Evolutionary conservation across 2,113 vertebrate species (phyloP), one percentile per base, ranked within the genome.

Genomic region (Oreochromis aureus): DNA sequence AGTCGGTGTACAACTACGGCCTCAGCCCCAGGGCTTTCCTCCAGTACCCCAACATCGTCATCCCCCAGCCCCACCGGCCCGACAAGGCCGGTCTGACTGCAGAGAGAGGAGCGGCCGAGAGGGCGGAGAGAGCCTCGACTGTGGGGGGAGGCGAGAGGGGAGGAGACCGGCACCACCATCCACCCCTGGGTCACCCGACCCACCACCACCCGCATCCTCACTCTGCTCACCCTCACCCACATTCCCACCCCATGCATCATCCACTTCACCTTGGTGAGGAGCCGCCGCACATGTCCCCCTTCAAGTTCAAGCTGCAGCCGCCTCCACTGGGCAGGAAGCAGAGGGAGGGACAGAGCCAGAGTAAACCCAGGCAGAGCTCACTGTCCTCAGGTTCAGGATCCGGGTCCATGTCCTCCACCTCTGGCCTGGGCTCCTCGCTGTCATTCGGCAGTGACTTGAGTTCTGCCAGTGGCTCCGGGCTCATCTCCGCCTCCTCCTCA

Each of bases 291-390:
- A 93, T 97, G 48, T 96, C 97, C 27, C 96, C 97, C 19, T 98
- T 98, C 95, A 98, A 98, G 94, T 98, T 98, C 94, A 98, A 98
- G 95, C 96, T 98, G 89, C 98, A 98, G 95, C 98, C 98, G 0
- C 98, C 98, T 0, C 98, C 98, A 0, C 95, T 97, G 44, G 98
- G 98, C 66, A 95, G 97, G 46, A 97, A 97, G 89, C 97, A 98
- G 78, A 94, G 97, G 6, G 97, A 98, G 2, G 94, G 93, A 7
- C 96, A 96, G 19, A 85, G 89, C 63, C 96, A 95, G 82, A 81
- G 83, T 18, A 95, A 95, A 91, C 69, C 34, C 3, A 86, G 94
- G 86, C 87, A 86, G 86, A 93, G 96, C 89, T 96, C 96, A 0
- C 92, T 96, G 76, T 96, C 96, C 61, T 96, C 95, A 1, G 93